These are phyloP conservation scores for Telenomus remus DNA, from an alignment of 1,140 invertebrate genomes.

Conservation along the genomic window DNA sequence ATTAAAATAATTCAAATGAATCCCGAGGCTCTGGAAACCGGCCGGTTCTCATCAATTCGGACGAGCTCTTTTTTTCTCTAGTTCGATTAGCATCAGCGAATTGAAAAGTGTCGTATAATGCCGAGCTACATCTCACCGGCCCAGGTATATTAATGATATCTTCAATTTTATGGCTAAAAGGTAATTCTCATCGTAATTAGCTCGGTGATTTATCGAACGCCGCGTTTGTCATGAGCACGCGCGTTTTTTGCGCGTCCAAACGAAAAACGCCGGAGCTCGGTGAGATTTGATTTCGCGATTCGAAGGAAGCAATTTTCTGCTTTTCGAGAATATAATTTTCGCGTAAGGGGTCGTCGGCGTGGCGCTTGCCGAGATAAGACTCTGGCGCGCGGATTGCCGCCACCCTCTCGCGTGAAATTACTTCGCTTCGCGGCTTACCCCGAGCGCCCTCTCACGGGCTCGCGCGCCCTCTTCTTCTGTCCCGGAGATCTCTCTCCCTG, in stretches of 20 bases:
- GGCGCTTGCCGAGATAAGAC: conserved; percentile 72
- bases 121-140: background rate
- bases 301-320: conserved; percentile 71
- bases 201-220: conserved; percentile 52
- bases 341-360: conserved; percentile 58
- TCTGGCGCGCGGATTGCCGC: conserved; percentile 51
- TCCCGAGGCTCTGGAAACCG: conserved; percentile 9
- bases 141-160: conserved; percentile 36
- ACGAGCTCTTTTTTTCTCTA: no score
- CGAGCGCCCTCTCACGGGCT: conserved; percentile 53
- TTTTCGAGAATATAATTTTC: conserved; percentile 75
- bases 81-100: conserved; percentile 12
- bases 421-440: conserved; percentile 74
- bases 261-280: conserved; percentile 9
- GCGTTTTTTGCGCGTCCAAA: conserved; percentile 42
- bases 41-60: background rate
- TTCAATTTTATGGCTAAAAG: conserved; percentile 48
- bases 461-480: conserved; percentile 60
- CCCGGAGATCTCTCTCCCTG: conserved; percentile 70
- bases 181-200: conserved; percentile 51
- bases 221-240: conserved; percentile 28
- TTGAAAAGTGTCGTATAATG: conserved; percentile 31
- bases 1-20: conserved; percentile 26
- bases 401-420: conserved; percentile 74
- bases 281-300: conserved; percentile 62